Conservation (phyloP, 2,113 vertebrate species). For the Planiliza haematocheilus region DNA sequence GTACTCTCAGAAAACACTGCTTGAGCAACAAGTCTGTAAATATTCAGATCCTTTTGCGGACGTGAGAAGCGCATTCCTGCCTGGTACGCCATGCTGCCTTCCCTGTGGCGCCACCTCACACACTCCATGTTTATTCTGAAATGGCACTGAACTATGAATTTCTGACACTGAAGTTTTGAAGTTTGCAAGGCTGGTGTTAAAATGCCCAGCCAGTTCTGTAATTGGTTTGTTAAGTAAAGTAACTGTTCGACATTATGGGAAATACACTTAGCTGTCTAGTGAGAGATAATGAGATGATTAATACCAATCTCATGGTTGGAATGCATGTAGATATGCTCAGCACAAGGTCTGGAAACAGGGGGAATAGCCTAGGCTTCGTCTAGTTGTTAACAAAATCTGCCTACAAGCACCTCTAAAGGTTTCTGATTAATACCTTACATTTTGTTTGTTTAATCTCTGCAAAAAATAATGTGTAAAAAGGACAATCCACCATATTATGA, state of each 20-base stretch:
- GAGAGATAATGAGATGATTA: background rate
- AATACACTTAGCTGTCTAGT: background rate
- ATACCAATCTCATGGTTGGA: background rate
- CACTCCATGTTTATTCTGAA: conserved; percentile 16
- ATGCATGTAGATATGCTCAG: background rate
- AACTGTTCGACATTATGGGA: background rate
- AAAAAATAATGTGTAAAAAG: too few relatives aligned
- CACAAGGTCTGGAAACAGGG: background rate
- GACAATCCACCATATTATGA: too few relatives aligned
- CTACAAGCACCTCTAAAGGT: too few relatives aligned
- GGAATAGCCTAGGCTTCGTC: too few relatives aligned
- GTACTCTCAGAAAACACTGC: conserved; percentile 45
- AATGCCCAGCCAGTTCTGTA: background rate
- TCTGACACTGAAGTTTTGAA: background rate
- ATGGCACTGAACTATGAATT: background rate
- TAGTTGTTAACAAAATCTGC: too few relatives aligned
- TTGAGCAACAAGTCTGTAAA: conserved; percentile 33
- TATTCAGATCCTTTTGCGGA: conserved; percentile 35
- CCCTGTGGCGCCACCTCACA: conserved; percentile 30
- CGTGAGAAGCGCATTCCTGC: conserved; percentile 27
- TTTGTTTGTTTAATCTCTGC: too few relatives aligned
- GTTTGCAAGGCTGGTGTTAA: background rate
- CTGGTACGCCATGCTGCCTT: conserved; percentile 16
- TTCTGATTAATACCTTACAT: too few relatives aligned
- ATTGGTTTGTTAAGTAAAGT: background rate